phyloP scores from a whole-genome alignment of 2,797 vertebrate species.

The Parauchenoglanis punctatus region DNA sequence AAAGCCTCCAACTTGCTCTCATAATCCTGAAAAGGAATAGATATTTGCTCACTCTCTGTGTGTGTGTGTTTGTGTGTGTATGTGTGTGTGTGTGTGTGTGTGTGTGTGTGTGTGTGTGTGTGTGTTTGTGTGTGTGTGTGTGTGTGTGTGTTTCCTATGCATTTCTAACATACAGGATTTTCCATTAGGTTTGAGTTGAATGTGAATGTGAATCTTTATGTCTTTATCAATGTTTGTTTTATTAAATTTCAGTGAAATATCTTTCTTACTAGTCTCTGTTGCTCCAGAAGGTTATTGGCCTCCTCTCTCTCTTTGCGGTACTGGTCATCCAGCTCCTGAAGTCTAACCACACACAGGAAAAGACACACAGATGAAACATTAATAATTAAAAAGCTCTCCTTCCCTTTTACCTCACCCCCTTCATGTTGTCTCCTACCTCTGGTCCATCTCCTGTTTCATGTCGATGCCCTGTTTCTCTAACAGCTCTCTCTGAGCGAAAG shows the following conservation, averaged over 20 bases:
- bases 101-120: background rate
- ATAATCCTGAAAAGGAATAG: slow-evolving; percentile 83
- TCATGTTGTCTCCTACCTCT: slow-evolving; percentile 77
- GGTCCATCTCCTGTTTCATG: slow-evolving; percentile 99
- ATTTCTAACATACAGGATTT: background rate
- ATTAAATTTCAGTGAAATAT: background rate
- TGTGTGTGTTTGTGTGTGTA: background rate
- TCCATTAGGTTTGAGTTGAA: background rate
- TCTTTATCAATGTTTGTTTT: background rate
- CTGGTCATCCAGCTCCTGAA: slow-evolving; percentile 96
- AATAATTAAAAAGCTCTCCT: slow-evolving; percentile 21
- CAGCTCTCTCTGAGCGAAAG: slow-evolving; percentile 94
- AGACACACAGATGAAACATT: slow-evolving; percentile 41
- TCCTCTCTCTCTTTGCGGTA: slow-evolving; percentile 94
- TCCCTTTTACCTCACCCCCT: background rate
- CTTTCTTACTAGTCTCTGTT: slow-evolving; percentile 90
- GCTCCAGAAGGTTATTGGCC: slow-evolving; percentile 92
- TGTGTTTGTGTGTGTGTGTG: background rate
- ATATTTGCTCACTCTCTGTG: background rate
- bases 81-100: background rate
- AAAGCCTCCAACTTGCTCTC: slow-evolving; percentile 95
- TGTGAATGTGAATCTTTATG: background rate
- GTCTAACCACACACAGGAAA: slow-evolving; percentile 69
- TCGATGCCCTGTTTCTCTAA: slow-evolving; percentile 98
- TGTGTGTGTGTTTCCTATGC: background rate